Percentiles rank a stretch among this genome's conserved stretches.
phyloP scores from a whole-genome alignment of 2,797 vertebrate genomes.

The Tauraco hartlaubi region DNA sequence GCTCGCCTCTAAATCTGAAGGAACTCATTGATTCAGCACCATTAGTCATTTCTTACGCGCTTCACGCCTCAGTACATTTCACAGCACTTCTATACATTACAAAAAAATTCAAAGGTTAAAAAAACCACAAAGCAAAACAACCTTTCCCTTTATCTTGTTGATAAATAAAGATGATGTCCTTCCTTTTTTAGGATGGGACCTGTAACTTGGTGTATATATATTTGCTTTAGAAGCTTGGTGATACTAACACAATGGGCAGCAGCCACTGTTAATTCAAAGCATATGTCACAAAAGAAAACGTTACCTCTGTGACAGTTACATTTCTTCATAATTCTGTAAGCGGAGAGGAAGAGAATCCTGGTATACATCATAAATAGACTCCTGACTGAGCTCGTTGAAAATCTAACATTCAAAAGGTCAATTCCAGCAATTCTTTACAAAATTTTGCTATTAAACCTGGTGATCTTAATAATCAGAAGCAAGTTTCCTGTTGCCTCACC shows the following conservation, averaged over 20 bases:
- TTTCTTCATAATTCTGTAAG: not conserved
- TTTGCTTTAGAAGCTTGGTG: not conserved
- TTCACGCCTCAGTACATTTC: not conserved
- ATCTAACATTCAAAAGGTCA: not conserved
- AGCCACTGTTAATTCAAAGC: not conserved
- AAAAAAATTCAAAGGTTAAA: not conserved
- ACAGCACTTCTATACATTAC: rapidly evolving
- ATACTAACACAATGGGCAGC: not conserved
- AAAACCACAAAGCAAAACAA: not conserved
- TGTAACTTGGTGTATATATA: not conserved
- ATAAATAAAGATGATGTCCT: not conserved
- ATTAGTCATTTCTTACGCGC: rapidly evolving
- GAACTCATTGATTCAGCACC: not conserved
- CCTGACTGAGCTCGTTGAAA: not conserved
- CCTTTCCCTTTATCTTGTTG: not conserved
- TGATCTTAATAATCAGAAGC: not conserved
- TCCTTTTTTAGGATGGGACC: not conserved
- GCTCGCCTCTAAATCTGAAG: not conserved
- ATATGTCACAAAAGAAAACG: not conserved
- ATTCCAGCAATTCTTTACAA: not conserved
- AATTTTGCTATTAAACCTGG: not conserved
- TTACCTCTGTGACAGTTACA: not conserved
- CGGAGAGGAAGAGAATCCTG: not conserved
- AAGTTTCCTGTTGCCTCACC: not conserved
- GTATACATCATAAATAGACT: not conserved